Evolutionary conservation across 2,888 invertebrate genomes (phyloP), one percentile per base, ranked within the genome.

Genomic region (Ennomos fuscantarius): DNA sequence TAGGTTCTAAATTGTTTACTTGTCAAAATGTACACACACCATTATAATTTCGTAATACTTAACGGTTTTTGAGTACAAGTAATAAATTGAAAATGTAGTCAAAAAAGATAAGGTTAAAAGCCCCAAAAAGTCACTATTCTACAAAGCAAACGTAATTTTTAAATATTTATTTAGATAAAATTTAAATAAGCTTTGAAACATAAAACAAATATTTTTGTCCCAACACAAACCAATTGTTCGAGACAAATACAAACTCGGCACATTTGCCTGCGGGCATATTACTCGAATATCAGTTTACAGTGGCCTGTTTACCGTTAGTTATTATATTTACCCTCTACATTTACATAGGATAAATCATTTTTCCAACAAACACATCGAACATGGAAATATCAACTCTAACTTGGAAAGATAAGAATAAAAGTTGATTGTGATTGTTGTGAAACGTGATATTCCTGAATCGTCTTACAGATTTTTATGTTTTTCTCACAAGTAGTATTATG

Each of bases 341-440:
- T 68, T 68, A 68, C 64, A 64, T 64, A 60, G 64, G 64, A 63
- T 64, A 65, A 67, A 69, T 67, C 59, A 67, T 64, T 67, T 63
- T 67, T 60, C 55, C 37, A 48, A 48, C 50, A 46, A 31, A 40
- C 36, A 49, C 12, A 10, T 32, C 9, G 15, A 15, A 9, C 46
- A 31, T 8, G n/a, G 37, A 52, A 58, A 45, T 51, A 49, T 57
- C 44, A 47, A 43, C 43, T 61, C 55, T 62, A 62, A 32, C 44
- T 34, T 32, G 9, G 9, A 15, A 12, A 9, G 35, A 60, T 56
- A 63, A 65, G 60, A 59, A 52, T 41, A 53, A 51, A 46, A 61
- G 48, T 63, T 41, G 37, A 36, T 24, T 39, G 24, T 32, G 42
- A 34, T 33, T 41, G 36, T 33, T 9, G 44, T 56, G 68, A 56